Base-by-base conservation (phyloP, 92 coral and sea anemone species). In the Epizoanthus ramosus region DNA sequence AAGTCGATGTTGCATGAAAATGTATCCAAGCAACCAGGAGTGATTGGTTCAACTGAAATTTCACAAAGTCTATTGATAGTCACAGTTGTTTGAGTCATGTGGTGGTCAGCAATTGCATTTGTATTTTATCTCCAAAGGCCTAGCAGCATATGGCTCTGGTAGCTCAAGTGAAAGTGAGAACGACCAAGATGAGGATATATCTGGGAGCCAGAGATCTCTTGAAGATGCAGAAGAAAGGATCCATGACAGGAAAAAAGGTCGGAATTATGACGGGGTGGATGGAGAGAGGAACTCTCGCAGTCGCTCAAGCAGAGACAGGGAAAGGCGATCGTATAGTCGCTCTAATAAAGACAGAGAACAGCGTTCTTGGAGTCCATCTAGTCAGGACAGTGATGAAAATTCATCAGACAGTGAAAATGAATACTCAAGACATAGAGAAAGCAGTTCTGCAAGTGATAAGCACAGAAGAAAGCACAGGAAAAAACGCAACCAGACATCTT, bases 121-220 rank as follows among this genome's bases (percentile, higher is more conserved):
- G 35, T 19, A 16, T 80, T 72, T 71, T 60, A 16, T 39, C 79
- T 12, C 66, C 21, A 67, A 77, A 95, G 99, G 99, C 3, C 81
- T 96, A 19, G 97, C 89, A 47, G 98, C 93, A 21, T 96, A 96
- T 69, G 98, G 98, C 28, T 88, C 97, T 63, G 97, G 87, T 64
- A 93, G 98, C 37, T 97, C 89, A 35, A 89, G 92, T 24, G 96
- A 81, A 18, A 96, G 97, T 57, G 93, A 87, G 0, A 88, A 88
- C 59, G 92, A 92, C 0, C 87, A 84, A 13, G 89, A 89, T 23
- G 81, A 86, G 1, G 88, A 60, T 3, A 16, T 17, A 15, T 87
- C 84, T 60, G 79, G 75, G 37, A 82, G 83, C 59, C 73, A 63
- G 24, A n/a, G 79, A 45, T 74, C 76, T 28, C 80, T 43, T 22